These are phyloP conservation scores for Melinaea marsaeus DNA, from an alignment of 2,888 invertebrate species.

Conservation along the genomic window DNA sequence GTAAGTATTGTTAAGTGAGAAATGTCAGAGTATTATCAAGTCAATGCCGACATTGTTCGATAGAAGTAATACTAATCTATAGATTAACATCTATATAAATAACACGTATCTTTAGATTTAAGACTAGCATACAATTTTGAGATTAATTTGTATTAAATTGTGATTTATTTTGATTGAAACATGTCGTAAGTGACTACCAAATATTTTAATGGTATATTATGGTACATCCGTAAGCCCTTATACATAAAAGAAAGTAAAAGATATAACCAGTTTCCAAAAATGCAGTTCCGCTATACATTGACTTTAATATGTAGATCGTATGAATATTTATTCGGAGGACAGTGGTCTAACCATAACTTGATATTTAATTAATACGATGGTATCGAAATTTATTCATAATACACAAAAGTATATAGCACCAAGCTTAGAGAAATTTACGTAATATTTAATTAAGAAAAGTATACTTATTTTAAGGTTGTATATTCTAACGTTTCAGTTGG, in stretches of 20 bases:
- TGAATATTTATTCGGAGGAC: not conserved
- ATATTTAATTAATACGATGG: no score
- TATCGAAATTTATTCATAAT: not conserved
- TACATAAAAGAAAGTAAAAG: constrained; percentile 32
- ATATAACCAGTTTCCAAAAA: constrained; percentile 28
- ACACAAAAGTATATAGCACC: not conserved
- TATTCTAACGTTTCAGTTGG: not conserved
- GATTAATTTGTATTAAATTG: constrained; percentile 13
- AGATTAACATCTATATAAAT: not conserved
- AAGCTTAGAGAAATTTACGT: no score
- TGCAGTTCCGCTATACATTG: constrained; percentile 27
- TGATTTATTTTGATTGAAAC: constrained; percentile 11
- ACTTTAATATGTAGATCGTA: constrained; percentile 15
- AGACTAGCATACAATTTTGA: not conserved
- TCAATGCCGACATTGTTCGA: not conserved
- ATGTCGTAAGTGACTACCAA: constrained; percentile 18
- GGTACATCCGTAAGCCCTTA: constrained; percentile 17
- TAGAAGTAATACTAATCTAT: not conserved
- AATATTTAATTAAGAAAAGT: no score
- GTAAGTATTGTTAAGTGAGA: constrained; percentile 18
- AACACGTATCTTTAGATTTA: not conserved
- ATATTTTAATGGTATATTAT: constrained; percentile 14
- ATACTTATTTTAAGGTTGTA: not conserved
- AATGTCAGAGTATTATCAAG: constrained; percentile 9
- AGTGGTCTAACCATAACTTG: no score